Conservation (phyloP, 2,888 invertebrate species). For the Ophion ellenae region DNA sequence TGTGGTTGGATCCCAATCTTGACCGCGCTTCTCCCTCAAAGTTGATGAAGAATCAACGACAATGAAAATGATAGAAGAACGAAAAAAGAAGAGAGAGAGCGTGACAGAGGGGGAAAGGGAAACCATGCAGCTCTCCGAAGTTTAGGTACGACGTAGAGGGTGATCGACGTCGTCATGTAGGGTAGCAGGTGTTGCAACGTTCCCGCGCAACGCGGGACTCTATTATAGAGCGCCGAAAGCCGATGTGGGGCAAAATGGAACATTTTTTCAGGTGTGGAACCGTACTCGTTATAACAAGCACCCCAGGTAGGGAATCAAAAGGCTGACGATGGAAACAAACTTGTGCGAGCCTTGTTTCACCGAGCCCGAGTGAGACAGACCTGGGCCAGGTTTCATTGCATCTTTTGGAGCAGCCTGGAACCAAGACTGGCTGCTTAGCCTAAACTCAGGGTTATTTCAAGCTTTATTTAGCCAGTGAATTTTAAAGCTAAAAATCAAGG, state of each 20-base stretch:
- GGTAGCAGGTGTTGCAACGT: conserved; percentile 21
- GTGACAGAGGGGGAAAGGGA: too few relatives aligned
- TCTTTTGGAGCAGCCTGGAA: too few relatives aligned
- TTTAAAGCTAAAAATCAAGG: too few relatives aligned
- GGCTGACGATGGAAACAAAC: too few relatives aligned
- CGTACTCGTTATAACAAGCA: not conserved
- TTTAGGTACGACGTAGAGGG: conserved; percentile 13
- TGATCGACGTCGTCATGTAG: not conserved
- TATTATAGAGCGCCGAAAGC: not conserved
- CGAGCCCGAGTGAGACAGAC: too few relatives aligned
- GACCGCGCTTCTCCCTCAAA: not conserved
- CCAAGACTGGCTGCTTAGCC: too few relatives aligned
- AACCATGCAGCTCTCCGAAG: conserved; percentile 23
- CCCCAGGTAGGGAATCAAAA: too few relatives aligned
- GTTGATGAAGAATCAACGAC: not conserved
- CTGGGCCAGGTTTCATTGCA: too few relatives aligned
- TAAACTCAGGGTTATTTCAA: too few relatives aligned
- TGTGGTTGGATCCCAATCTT: conserved; percentile 32
- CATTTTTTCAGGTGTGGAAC: not conserved
- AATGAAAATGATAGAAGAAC: not conserved
- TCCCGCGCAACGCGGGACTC: not conserved
- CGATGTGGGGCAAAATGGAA: not conserved
- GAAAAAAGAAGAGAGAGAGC: not conserved
- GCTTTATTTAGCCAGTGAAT: too few relatives aligned
- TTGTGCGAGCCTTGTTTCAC: too few relatives aligned